phyloP scores from a whole-genome alignment of 2,888 invertebrate species.

The Acleris literana region DNA sequence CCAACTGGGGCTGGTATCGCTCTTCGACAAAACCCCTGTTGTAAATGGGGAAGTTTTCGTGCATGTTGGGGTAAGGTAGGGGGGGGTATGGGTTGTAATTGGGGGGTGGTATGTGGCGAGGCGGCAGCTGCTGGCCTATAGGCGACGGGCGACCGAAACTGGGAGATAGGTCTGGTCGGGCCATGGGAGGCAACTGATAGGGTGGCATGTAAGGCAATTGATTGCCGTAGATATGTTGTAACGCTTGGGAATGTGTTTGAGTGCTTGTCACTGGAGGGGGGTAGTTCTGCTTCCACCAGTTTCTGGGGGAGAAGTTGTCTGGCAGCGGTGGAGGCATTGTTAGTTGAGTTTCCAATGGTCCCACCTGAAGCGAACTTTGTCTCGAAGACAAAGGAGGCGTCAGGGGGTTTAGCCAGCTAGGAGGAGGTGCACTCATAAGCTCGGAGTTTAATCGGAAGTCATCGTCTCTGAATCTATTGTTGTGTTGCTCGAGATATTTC shows the following conservation, averaged over 20 bases:
- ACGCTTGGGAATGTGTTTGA: not conserved
- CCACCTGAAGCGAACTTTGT: not conserved
- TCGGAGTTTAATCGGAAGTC: conserved; percentile 58
- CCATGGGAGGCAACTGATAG: conserved; percentile 45
- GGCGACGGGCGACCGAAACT: conserved; percentile 56
- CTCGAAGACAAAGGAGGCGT: conserved; percentile 6
- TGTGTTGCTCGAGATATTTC: conserved; percentile 68
- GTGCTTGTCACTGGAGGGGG: not conserved
- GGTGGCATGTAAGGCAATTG: conserved; percentile 40
- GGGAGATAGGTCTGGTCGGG: conserved; percentile 41
- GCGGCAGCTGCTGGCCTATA: conserved; percentile 61
- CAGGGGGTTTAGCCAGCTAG: not conserved
- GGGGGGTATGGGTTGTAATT: conserved; percentile 64
- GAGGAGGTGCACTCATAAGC: conserved; percentile 39
- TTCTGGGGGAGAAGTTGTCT: conserved; percentile 59
- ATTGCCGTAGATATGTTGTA: not conserved
- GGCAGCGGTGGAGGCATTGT: conserved; percentile 53
- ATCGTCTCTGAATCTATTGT: conserved; percentile 72
- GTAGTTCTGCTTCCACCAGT: not conserved
- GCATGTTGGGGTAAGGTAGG: conserved; percentile 49
- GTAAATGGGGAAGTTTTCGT: conserved; percentile 40
- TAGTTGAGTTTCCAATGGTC: conserved; percentile 19
- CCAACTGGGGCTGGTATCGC: conserved; percentile 45
- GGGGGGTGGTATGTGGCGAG: conserved; percentile 61
- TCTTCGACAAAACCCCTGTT: conserved; percentile 1